A percentile compares a stretch with the other conserved stretches of the same genome.
phyloP scores from a whole-genome alignment of 2,113 vertebrate species.

The Nibea albiflora region DNA sequence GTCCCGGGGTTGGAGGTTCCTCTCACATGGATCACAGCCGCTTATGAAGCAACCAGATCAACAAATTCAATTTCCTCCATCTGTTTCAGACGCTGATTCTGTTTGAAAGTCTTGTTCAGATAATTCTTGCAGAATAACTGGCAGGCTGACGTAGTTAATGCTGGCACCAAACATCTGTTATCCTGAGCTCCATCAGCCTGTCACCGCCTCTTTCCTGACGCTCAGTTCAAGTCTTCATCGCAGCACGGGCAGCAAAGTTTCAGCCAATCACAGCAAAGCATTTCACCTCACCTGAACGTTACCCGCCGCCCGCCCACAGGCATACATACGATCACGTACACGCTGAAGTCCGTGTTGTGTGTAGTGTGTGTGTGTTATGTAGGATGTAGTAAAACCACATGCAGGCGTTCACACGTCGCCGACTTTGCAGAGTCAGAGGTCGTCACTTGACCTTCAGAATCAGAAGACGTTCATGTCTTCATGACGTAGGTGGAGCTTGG shows the following conservation, averaged over 20 bases:
- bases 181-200: not conserved
- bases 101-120: not conserved
- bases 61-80: not conserved
- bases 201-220: too few species aligned
- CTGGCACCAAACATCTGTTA: not conserved
- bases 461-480: too few species aligned
- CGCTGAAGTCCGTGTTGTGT: not conserved
- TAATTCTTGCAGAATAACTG: not conserved
- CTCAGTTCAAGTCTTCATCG: not conserved
- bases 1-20: too few species aligned
- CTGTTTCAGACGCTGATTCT: not conserved
- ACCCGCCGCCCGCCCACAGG: not conserved
- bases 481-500: not conserved
- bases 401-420: conserved; percentile 15
- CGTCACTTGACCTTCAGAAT: too few species aligned
- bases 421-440: not conserved
- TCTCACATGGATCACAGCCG: too few species aligned
- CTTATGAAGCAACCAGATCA: too few species aligned
- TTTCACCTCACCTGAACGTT: conserved; percentile 18
- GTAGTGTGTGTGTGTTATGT: conserved; percentile 24
- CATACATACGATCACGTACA: not conserved
- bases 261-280: conserved; percentile 26
- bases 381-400: conserved; percentile 50
- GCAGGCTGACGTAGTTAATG: not conserved
- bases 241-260: not conserved